Evolutionary conservation across 2,797 vertebrate species (phyloP), one percentile per base, ranked within the genome.

Genomic region (Liparis tanakae): DNA sequence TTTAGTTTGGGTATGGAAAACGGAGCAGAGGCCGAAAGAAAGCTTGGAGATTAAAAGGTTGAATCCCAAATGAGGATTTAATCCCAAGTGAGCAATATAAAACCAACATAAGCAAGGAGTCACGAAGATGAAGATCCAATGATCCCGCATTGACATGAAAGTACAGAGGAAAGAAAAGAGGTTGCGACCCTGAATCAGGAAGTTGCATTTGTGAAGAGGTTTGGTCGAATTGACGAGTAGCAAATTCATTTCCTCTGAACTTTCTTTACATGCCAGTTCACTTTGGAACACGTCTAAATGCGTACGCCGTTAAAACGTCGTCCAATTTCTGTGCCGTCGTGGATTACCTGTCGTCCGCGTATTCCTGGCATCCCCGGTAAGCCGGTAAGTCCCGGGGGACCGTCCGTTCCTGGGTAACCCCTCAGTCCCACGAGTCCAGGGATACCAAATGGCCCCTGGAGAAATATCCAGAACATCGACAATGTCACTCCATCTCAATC

Each of bases 371-470:
- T 76, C 63, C 98, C 98, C 75, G 74, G 76, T 78, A 95, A 94
- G 55, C 98, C 97, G 33, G 89, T 81, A 67, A 92, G 91, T 83
- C 97, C 98, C 43, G 93, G 85, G 68, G 91, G 55, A 17, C 96
- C 97, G 7, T 96, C 95, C 2, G 69, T 69, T 71, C 97, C 98
- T 56, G 92, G 90, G 77, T 95, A 96, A 72, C 98, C 98, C 5
- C 67, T 77, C 39, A 83, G 60, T 67, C 98, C 98, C 84, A 85
- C 94, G 10, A 90, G 86, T 57, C 98, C 98, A 33, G 87, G 81
- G 70, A 91, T 90, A 73, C 98, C 98, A 13, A 53, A 76, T 13
- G 67, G 88, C 54, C 98, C 98, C 98, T 99, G 71, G 62, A 60
- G 82, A 22, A 83, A 86, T 78, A 75, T 87, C 79, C 77, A 67